phyloP scores from a whole-genome alignment of 2,888 invertebrate genomes.

The Limnephilus auricula region DNA sequence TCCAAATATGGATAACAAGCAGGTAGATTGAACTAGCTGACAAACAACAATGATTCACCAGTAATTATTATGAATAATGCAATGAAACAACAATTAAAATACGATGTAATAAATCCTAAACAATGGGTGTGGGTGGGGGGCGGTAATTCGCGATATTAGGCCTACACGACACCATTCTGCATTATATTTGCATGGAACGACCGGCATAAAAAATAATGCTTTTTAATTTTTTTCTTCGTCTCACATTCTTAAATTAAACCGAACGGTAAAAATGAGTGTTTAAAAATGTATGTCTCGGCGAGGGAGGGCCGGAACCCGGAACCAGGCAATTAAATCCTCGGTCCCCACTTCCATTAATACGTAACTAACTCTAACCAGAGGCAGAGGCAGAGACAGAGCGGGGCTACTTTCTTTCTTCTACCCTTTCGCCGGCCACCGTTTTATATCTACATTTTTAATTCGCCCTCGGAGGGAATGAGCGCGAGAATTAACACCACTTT shows the following conservation, averaged over 20 bases:
- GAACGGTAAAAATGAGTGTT: constrained; percentile 78
- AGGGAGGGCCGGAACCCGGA: constrained; percentile 71
- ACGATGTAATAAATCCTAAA: constrained; percentile 8
- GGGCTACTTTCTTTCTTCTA: constrained; percentile 34
- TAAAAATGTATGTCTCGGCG: constrained; percentile 75
- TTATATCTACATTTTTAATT: constrained; percentile 56
- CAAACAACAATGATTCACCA: constrained; percentile 32
- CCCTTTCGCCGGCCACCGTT: constrained; percentile 56
- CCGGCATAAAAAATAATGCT: constrained; percentile 70
- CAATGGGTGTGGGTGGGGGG: constrained; percentile 37
- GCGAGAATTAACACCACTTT: constrained; percentile 45
- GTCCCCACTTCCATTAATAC: constrained; percentile 73
- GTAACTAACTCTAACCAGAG: constrained; percentile 70
- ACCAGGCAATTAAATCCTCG: constrained; percentile 79
- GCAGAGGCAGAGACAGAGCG: not conserved
- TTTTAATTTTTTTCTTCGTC: constrained; percentile 79
- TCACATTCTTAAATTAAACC: constrained; percentile 66
- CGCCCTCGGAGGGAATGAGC: constrained; percentile 40
- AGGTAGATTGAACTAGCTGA: not conserved
- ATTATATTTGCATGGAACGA: constrained; percentile 57
- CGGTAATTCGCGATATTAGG: constrained; percentile 70
- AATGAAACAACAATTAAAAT: not conserved
- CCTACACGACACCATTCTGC: constrained; percentile 71
- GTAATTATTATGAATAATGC: not conserved
- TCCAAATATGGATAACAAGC: not conserved